Conservation (phyloP, 2,888 invertebrate species). For the Nephrotoma appendiculata region DNA sequence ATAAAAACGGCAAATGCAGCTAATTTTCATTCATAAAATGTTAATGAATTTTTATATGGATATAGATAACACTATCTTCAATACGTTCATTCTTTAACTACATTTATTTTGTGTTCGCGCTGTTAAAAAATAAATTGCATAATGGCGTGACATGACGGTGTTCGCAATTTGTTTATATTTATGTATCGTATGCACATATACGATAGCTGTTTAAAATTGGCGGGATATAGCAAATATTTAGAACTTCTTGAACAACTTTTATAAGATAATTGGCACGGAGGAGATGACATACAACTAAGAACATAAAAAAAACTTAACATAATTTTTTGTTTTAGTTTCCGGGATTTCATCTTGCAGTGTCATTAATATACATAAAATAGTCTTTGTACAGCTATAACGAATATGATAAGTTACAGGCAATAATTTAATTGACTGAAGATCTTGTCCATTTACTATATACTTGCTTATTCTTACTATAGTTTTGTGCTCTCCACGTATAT, state of each 20-base stretch:
- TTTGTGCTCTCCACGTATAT: background rate
- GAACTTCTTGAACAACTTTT: background rate
- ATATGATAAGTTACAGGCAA: background rate
- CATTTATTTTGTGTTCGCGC: background rate
- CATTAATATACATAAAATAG: background rate
- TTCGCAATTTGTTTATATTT: no score
- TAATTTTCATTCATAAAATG: background rate
- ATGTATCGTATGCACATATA: background rate
- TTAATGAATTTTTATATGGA: background rate
- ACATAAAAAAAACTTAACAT: background rate
- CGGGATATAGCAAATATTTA: background rate
- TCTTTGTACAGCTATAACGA: background rate
- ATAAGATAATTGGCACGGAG: background rate
- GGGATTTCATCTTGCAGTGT: background rate
- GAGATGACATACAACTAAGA: background rate
- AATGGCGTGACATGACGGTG: background rate
- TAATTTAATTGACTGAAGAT: background rate
- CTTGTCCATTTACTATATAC: background rate
- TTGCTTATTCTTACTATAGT: background rate
- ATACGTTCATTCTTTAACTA: background rate
- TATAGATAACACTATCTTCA: background rate
- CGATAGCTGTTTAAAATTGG: background rate
- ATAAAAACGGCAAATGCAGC: background rate
- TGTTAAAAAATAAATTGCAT: background rate
- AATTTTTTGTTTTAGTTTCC: background rate